Base-by-base conservation (phyloP, 1,140 invertebrate genomes). In the Pollicipes pollicipes region DNA sequence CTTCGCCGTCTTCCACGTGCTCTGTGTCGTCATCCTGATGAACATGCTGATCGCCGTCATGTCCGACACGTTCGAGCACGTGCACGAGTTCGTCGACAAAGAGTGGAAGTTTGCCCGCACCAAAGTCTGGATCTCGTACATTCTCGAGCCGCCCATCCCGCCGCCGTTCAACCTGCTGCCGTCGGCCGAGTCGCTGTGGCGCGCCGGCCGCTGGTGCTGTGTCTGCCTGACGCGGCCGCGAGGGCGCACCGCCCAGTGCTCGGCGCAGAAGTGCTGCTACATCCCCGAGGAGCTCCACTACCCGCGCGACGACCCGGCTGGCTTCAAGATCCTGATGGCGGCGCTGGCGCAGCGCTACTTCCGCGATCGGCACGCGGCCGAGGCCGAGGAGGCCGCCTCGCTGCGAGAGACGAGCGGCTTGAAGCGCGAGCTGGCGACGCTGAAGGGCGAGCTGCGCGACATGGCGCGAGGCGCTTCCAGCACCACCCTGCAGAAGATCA, bases 31-130 rank as follows among this genome's bases (percentile, higher is more conserved):
- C 68, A 83, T 89, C 30, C 83, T 89, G n/a, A 77, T 89, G 32
- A 90, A 90, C 78, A 88, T 89, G 86, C 80, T 90, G 31, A 88
- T 90, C 73, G 88, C 88, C 6, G 88, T 88, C 76, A 88, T 90
- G 85, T 85, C 86, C 24, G 87, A 87, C 73, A 88, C 86, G 0
- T 88, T 87, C 76, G 86, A 88, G 76, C 79, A 82, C 74, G 86
- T 89, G 3, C 82, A 79, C 1, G 83, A 85, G 69, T 85, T 85
- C 72, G 81, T 84, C 3, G 81, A 82, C 69, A 80, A 83, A 1
- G 84, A 86, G 73, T 86, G 84, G 84, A 83, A 81, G 0, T 86
- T 85, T 72, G 84, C 82, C 0, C 81, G 82, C 75, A 85, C 84
- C 24, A 78, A 84, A 80, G 80, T 84, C 37, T 84, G 84, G 73